Evolutionary conservation across 2,113 vertebrate genomes (phyloP), one percentile per base, ranked within the genome.

Genomic region (Proterorhinus semilunaris): DNA sequence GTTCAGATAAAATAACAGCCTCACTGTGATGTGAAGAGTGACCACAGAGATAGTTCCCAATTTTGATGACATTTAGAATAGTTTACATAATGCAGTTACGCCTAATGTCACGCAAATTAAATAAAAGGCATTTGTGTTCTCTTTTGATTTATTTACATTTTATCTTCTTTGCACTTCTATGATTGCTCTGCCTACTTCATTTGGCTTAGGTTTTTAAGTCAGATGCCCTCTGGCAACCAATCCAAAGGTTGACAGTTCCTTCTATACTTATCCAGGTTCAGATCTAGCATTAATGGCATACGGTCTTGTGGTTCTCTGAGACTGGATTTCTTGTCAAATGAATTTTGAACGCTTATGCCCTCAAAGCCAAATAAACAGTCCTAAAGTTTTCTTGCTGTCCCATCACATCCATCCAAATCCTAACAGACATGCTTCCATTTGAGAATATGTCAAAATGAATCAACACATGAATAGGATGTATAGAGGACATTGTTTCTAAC

Each of bases 1-100:
- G 68, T 77, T 75, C 71, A 71, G 62, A 15, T 72, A 16, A 71
- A 64, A 66, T 45, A 2, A 5, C 67, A 7, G 65, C 67, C n/a
- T 3, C 0, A 17, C 17, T 5, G 8, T 15, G 49, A 36, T 7
- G 0, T 17, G 11, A 4, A 27, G 8, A 57, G 16, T 9, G 36
- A 43, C 36, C 12, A 59, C 58, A 44, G 5, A 55, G 1, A 21
- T 36, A 57, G 10, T 57, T 57, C 17, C 7, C 27, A 1, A 36
- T 36, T 36, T 36, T 36, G 27, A 36, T 36, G 27, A 36, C 27
- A 36, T 36, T 2, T 36, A 36, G 27, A 36, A 36, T 36, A 21
- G 21, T 21, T 21, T 21, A 36, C 27, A 36, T 5, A 36, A 36
- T 36, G 27, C 27, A 36, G 27, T 36, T 2, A 3, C 2, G 27